phyloP scores from a whole-genome alignment of 2,797 vertebrate species.

The Alauda arvensis region DNA sequence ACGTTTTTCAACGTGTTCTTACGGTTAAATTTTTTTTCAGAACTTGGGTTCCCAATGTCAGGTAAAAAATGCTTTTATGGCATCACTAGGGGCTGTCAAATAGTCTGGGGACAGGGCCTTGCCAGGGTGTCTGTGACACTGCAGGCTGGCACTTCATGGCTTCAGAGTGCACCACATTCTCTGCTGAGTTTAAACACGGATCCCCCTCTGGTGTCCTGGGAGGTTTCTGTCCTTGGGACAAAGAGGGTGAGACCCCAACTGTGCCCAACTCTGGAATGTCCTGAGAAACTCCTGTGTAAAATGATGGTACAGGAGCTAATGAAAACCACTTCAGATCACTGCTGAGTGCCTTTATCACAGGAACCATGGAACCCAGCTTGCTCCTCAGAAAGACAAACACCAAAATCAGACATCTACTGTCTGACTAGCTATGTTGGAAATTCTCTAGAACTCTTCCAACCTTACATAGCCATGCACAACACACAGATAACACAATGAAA shows the following conservation, averaged over 20 bases:
- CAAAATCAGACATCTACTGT: not conserved
- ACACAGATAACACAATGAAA: not conserved
- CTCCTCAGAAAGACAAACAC: not conserved
- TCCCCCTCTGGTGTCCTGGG: not conserved
- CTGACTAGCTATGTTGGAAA: not conserved
- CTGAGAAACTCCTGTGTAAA: not conserved
- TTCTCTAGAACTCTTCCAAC: not conserved
- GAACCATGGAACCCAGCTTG: not conserved
- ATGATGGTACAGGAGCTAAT: not conserved
- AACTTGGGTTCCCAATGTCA: not conserved
- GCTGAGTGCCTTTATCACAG: not conserved
- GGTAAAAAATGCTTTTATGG: not conserved
- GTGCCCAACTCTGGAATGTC: not conserved
- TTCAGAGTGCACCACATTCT: not conserved
- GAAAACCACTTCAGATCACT: not conserved
- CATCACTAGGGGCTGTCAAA: not conserved
- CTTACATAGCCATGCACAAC: not conserved
- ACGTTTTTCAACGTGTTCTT: not conserved
- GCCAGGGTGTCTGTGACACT: not conserved
- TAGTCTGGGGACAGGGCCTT: not conserved
- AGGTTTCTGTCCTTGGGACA: not conserved
- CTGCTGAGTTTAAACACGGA: not conserved
- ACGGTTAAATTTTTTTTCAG: not conserved
- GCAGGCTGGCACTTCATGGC: not conserved
- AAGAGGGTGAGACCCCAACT: not conserved